Evolutionary conservation across 2,797 vertebrate genomes (phyloP).

Genomic region (Malacoctenus gilli): DNA sequence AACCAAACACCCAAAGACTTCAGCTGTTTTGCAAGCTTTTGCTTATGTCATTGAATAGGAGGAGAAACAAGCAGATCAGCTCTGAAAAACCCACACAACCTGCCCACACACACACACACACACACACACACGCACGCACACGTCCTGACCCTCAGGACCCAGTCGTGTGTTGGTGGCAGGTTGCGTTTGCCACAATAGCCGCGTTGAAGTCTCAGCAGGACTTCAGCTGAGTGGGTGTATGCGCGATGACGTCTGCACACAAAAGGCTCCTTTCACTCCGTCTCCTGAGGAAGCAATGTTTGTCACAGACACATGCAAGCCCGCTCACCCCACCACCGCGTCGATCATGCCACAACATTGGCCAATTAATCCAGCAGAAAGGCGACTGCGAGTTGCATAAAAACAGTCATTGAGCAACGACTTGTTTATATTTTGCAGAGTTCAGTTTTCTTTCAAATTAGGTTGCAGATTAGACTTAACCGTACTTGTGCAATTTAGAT

Average conservation of each 20-base stretch:
- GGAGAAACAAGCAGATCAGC: no score
- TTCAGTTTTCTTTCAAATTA: not conserved
- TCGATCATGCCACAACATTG: constrained; percentile 53
- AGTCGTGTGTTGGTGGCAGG: constrained; percentile 32
- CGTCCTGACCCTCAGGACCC: constrained; percentile 33
- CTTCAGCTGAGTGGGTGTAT: constrained; percentile 57
- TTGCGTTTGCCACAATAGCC: constrained; percentile 48
- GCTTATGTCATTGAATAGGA: no score
- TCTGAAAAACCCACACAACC: no score
- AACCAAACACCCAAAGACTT: no score
- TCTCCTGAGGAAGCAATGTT: constrained; percentile 63
- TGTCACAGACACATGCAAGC: constrained; percentile 14
- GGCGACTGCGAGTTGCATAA: constrained; percentile 41
- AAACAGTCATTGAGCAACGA: constrained; percentile 40
- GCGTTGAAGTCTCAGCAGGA: constrained; percentile 61
- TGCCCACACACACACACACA: constrained; percentile 9
- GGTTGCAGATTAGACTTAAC: constrained; percentile 17
- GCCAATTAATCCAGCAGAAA: constrained; percentile 59
- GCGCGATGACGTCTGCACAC: constrained; percentile 52
- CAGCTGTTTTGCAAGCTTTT: no score
- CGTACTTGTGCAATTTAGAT: constrained; percentile 12
- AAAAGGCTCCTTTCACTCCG: constrained; percentile 69
- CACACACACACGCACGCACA: constrained; percentile 20
- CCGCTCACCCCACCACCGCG: constrained; percentile 56
- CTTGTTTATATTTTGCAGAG: constrained; percentile 2